These are phyloP conservation scores for Microdon myrmicae DNA, from an alignment of 2,888 invertebrate species.

Conservation along the genomic window DNA sequence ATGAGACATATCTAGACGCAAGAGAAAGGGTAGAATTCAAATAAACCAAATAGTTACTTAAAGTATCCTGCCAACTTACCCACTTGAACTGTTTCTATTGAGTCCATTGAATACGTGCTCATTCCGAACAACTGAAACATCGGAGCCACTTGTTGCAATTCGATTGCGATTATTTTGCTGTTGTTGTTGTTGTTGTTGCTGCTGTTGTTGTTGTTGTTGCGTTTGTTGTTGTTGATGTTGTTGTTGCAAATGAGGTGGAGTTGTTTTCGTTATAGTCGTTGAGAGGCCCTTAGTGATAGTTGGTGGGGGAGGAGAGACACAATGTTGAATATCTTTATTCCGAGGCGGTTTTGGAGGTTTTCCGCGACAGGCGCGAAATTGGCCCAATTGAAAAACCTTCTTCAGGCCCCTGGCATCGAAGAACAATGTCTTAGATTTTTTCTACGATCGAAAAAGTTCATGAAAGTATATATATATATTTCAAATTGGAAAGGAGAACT, in stretches of 20 bases:
- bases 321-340: constrained; percentile 63
- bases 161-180: constrained; percentile 69
- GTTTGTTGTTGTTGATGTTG: constrained; percentile 36
- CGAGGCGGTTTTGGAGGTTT: constrained; percentile 58
- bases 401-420: constrained; percentile 72
- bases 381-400: constrained; percentile 72
- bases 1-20: constrained; percentile 77
- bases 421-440: constrained; percentile 71
- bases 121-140: constrained; percentile 73
- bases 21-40: constrained; percentile 17
- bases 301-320: constrained; percentile 65
- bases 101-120: constrained; percentile 71
- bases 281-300: constrained; percentile 50
- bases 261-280: constrained; percentile 57
- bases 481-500: background rate
- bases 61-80: constrained; percentile 59
- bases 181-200: constrained; percentile 55
- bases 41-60: constrained; percentile 12
- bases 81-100: constrained; percentile 74
- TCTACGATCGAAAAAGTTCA: constrained; percentile 61
- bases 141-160: constrained; percentile 73
- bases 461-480: background rate
- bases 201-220: constrained; percentile 7
- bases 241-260: constrained; percentile 56
- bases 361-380: constrained; percentile 65